Percentiles rank a stretch among this genome's conserved stretches.
These are phyloP conservation scores for Mellivora capensis DNA, from an alignment of 2,113 vertebrate genomes.

Conservation along the genomic window DNA sequence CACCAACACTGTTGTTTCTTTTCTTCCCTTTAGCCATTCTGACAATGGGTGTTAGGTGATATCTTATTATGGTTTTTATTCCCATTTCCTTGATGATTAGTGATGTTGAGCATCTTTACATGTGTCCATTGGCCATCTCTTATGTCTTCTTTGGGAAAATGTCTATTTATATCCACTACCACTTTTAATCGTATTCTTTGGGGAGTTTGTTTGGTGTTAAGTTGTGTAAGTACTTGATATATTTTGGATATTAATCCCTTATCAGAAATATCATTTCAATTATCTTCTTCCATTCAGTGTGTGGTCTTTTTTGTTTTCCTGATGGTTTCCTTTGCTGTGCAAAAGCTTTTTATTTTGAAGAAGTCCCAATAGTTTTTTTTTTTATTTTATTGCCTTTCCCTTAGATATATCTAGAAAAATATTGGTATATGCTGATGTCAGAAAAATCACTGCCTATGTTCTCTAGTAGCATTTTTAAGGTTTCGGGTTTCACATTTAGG, in stretches of 20 bases:
- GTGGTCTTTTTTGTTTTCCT: background rate
- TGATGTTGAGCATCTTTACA: background rate
- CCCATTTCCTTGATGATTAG: background rate
- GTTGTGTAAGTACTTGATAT: background rate
- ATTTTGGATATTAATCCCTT: background rate
- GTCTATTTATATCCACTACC: background rate
- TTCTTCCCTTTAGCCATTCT: no score
- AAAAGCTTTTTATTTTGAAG: background rate
- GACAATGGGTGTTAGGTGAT: no score
- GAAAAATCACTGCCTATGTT: background rate
- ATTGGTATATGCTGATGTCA: background rate
- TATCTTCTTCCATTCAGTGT: background rate
- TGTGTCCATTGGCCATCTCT: background rate
- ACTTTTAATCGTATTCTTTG: background rate
- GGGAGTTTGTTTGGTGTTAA: background rate
- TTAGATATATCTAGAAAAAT: background rate
- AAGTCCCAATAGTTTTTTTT: background rate
- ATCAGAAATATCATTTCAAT: background rate
- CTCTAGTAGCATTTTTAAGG: background rate
- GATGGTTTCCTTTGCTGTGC: background rate
- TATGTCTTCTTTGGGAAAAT: background rate
- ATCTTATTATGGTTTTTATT: background rate
- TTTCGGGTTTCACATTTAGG: background rate
- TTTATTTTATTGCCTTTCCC: background rate
- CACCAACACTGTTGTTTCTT: no score